A percentile compares a stretch with the other conserved stretches of the same genome.
These are phyloP conservation scores for Heteronetta atricapilla DNA, from an alignment of 2,113 vertebrate species.

Conservation along the genomic window DNA sequence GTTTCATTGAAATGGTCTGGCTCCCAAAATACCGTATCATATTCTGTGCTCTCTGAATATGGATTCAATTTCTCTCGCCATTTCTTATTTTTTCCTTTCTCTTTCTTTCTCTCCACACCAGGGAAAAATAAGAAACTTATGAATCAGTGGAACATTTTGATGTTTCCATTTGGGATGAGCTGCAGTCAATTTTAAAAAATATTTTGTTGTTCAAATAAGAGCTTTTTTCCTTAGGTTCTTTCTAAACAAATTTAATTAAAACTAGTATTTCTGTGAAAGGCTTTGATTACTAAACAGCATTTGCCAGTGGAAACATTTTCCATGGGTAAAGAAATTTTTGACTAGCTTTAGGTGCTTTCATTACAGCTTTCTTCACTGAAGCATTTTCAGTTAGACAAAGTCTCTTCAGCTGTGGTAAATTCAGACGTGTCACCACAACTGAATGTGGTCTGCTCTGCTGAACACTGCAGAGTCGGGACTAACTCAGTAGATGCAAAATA, in stretches of 20 bases:
- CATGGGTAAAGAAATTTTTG: not conserved
- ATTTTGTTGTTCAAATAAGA: not conserved
- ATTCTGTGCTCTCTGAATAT: not conserved
- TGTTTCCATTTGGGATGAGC: not conserved
- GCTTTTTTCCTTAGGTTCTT: not conserved
- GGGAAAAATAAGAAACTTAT: not conserved
- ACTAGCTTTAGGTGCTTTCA: not conserved
- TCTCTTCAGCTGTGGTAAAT: not conserved
- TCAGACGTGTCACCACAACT: not conserved
- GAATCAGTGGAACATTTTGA: not conserved
- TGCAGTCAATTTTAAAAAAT: not conserved
- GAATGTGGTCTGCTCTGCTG: not conserved
- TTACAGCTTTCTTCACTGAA: not conserved
- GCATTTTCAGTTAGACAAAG: not conserved
- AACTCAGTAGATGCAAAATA: not conserved
- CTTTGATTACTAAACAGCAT: not conserved
- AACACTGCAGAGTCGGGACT: not conserved
- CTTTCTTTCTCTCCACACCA: not conserved
- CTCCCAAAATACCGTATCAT: accelerated
- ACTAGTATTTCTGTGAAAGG: not conserved
- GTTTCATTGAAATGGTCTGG: not conserved
- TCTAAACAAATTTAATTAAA: not conserved
- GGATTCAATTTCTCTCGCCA: not conserved
- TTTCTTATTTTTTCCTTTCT: not conserved
- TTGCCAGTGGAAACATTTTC: not conserved